Base-by-base conservation (phyloP, 2,888 invertebrate genomes). In the Stomorhina lunata region DNA sequence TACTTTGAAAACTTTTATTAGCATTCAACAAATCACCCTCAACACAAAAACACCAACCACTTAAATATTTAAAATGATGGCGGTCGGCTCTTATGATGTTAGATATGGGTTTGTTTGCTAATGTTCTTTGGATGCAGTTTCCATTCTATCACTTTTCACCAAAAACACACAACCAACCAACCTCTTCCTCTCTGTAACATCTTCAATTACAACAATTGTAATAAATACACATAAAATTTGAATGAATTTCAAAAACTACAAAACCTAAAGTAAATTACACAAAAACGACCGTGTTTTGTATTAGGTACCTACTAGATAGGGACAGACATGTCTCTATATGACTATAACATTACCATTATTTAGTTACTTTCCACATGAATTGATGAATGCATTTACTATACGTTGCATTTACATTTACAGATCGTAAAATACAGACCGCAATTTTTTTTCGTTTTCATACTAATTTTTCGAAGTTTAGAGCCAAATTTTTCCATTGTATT, bases 381-480 rank as follows among this genome's bases (percentile, higher is more conserved):
- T 73, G 66, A 69, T 75, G n/a, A n/a, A n/a, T n/a, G n/a, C n/a
- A n/a, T n/a, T n/a, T n/a, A n/a, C n/a, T 34, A 69, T 57, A 75
- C 45, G 27, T 45, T 66, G 20, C 32, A 65, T 10, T 43, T 65
- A 32, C 17, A 65, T 29, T n/a, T n/a, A 29, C 9, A 55, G 15
- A 12, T 37, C 25, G 2, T 17, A n/a, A 15, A 9, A 20, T 66
- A 17, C 17, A 27, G n/a, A n/a, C n/a, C n/a, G n/a, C n/a, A n/a
- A n/a, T n/a, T n/a, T n/a, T n/a, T n/a, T n/a, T n/a, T n/a, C n/a
- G n/a, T n/a, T n/a, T n/a, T 50, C 48, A 57, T 55, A 80, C 80
- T 68, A 81, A 81, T 72, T 81, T 73, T 59, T 45, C 69, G 37
- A 80, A 80, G 40, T 69, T 75, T 48, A 73, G 17, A 20, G 66